Evolutionary conservation across 2,888 invertebrate genomes (phyloP).

Genomic region (Scotopteryx bipunctaria): DNA sequence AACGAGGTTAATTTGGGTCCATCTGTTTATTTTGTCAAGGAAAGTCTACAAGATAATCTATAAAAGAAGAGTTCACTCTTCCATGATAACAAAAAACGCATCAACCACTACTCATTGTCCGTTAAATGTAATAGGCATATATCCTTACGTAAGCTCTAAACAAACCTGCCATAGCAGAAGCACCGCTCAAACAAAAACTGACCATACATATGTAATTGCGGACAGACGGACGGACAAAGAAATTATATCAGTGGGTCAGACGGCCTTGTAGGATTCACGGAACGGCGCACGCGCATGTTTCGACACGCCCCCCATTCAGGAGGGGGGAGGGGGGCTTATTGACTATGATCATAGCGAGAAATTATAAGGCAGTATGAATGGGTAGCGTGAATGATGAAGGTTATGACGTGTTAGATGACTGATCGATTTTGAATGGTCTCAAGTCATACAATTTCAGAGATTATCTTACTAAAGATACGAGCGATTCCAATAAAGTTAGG

Average conservation of each 20-base stretch:
- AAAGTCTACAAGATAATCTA: too few relatives aligned
- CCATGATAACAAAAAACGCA: too few relatives aligned
- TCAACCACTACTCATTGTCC: too few relatives aligned
- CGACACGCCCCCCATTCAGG: constrained; percentile 49
- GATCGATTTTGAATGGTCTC: constrained; percentile 12
- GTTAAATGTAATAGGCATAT: too few relatives aligned
- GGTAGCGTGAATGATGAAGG: constrained; percentile 17
- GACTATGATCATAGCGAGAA: constrained; percentile 20
- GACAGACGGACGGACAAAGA: constrained; percentile 43
- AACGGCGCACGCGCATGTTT: constrained; percentile 58
- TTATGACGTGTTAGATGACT: constrained; percentile 11
- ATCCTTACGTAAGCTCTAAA: constrained; percentile 4
- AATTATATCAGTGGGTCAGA: constrained; percentile 66
- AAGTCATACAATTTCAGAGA: too few relatives aligned
- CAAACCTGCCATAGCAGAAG: constrained; percentile 16
- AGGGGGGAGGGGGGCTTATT: constrained; percentile 24
- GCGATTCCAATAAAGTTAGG: too few relatives aligned
- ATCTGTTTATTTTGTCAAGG: too few relatives aligned
- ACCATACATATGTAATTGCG: constrained; percentile 39
- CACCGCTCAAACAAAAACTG: constrained; percentile 30
- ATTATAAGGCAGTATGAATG: constrained; percentile 23
- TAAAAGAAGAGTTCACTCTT: too few relatives aligned
- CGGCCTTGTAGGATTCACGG: constrained; percentile 64
- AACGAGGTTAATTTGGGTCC: too few relatives aligned
- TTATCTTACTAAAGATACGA: too few relatives aligned